Percentiles rank a stretch among this genome's conserved stretches.
Evolutionary conservation across 2,888 invertebrate species (phyloP).

Genomic region (Athripsodes cinereus): DNA sequence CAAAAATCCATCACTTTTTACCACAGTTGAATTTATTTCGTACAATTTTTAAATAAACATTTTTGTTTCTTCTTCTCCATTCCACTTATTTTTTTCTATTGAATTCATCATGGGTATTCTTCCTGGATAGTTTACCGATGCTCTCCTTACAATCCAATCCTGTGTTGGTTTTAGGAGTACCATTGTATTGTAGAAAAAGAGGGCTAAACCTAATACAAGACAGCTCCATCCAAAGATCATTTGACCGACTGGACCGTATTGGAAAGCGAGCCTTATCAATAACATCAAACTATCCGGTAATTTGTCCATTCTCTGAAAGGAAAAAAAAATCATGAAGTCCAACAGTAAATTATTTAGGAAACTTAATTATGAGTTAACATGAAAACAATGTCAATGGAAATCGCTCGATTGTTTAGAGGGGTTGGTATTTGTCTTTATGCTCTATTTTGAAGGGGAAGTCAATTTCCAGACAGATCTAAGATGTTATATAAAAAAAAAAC

Average conservation of each 20-base stretch:
- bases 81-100: neutral
- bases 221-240: constrained; percentile 43
- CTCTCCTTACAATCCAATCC: neutral
- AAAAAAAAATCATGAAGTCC: constrained; percentile 4
- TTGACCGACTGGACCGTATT: constrained; percentile 47
- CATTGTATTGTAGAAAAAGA: constrained; percentile 33
- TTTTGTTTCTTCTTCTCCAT: neutral
- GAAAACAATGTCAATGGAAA: too few species aligned
- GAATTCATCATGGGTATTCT: neutral
- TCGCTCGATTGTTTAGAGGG: too few species aligned
- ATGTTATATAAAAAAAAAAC: too few species aligned
- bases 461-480: too few species aligned
- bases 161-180: neutral
- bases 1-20: too few species aligned
- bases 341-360: too few species aligned
- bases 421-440: too few species aligned
- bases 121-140: neutral
- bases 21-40: too few species aligned
- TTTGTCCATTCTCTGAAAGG: constrained; percentile 35
- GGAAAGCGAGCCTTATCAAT: constrained; percentile 44
- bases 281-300: constrained; percentile 40
- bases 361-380: too few species aligned
- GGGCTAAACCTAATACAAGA: constrained; percentile 41
- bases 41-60: neutral
- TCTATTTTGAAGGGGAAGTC: too few species aligned